Evolutionary conservation across 2,888 invertebrate genomes (phyloP).

Genomic region (Nymphalis urticae): DNA sequence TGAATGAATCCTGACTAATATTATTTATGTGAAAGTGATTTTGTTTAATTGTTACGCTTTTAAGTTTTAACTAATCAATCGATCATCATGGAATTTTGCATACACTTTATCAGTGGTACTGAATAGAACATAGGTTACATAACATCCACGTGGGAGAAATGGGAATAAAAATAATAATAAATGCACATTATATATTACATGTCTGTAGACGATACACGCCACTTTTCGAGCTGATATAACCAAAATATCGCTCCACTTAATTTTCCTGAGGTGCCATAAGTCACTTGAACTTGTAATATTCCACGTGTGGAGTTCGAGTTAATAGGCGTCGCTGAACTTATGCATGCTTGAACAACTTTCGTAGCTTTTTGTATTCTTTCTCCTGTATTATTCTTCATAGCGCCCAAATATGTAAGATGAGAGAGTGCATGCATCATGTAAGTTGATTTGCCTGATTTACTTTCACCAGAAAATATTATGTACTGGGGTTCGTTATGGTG

Average conservation of each 20-base stretch:
- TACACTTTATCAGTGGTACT: no score
- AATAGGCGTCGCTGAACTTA: constrained; percentile 91
- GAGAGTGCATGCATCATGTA: constrained; percentile 89
- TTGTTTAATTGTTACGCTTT: no score
- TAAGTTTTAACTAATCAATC: no score
- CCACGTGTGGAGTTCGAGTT: constrained; percentile 94
- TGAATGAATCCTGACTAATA: neutral
- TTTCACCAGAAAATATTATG: constrained; percentile 94
- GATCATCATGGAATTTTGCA: no score
- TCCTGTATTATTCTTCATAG: constrained; percentile 85
- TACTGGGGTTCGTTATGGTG: constrained; percentile 94
- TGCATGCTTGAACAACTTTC: constrained; percentile 88
- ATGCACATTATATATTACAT: constrained; percentile 76
- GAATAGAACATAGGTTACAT: no score
- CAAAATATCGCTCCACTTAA: constrained; percentile 93
- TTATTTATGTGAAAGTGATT: no score
- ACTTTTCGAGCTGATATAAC: constrained; percentile 93
- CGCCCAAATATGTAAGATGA: constrained; percentile 91
- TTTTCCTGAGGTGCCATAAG: constrained; percentile 92
- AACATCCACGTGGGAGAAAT: no score
- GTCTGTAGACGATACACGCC: constrained; percentile 90
- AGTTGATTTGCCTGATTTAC: constrained; percentile 94
- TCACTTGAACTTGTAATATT: constrained; percentile 89
- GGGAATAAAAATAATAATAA: no score
- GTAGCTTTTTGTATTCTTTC: constrained; percentile 85